Evolutionary conservation across 2,888 invertebrate genomes (phyloP), one percentile per base, ranked within the genome.

Genomic region (Xanthostigma xanthostigma): DNA sequence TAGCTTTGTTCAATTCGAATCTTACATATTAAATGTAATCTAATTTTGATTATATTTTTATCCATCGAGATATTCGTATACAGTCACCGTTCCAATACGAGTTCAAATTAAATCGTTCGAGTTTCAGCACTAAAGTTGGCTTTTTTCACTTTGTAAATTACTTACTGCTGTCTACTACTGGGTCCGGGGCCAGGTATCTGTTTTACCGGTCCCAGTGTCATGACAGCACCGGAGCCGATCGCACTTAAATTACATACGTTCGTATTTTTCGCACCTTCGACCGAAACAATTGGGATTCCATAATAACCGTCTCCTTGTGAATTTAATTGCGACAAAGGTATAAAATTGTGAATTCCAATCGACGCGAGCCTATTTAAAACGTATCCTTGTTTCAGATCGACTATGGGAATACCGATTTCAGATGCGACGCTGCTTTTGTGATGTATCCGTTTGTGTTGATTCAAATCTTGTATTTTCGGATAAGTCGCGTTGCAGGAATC

Each of bases 401-500:
- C 79, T 1, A 85, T 76, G 0, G 85, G 86, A 56, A 85, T 66
- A 0, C 83, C 84, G 49, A 85, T 65, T 58, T 85, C 84, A 49
- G 50, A 69, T 67, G 2, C 69, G 64, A 2, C 71, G 71, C 0
- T 64, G 59, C 2, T 68, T 54, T 73, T 74, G 55, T 75, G 76
- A 56, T 71, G 75, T 46, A 77, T 76, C 56, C 81, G 81, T 38
- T 81, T 69, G 59, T 85, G 85, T 53, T 79, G 72, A 41, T 65
- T 64, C 45, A 78, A 60, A 11, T 71, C 73, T 45, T 70, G 65
- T 0, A 74, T 72, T 45, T 79, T 80, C 1, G 83, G 80, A 59
- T 84, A 85, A 35, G 81, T 77, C 0, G 84, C 82, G 0, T 81
- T 78, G 57, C 85, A 85, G 43, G 81, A 70, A 56, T 81, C 80